These are phyloP conservation scores for Aldabrachelys gigantea DNA, from an alignment of 2,113 vertebrate species.

Conservation along the genomic window DNA sequence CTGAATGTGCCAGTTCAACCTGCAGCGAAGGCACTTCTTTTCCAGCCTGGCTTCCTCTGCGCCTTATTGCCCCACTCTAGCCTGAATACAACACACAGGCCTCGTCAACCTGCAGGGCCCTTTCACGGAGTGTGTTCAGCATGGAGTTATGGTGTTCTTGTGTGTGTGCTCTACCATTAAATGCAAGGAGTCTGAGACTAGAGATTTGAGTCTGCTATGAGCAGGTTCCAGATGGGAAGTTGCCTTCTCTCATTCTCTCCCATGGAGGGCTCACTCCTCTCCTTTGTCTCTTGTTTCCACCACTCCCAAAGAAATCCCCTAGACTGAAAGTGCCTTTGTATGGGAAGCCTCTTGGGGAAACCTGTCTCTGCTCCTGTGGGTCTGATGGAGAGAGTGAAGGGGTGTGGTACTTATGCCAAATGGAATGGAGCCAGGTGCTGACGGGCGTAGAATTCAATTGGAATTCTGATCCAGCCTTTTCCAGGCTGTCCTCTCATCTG, in stretches of 20 bases:
- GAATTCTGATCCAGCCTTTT: background rate
- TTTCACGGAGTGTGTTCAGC: background rate
- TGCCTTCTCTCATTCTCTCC: background rate
- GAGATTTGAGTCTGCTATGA: background rate
- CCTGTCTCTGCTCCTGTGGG: background rate
- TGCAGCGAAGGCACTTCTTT: background rate
- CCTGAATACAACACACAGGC: background rate
- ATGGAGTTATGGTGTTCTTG: background rate
- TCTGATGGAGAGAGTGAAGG: background rate
- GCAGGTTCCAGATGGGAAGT: background rate
- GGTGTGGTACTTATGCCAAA: background rate
- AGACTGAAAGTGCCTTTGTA: accelerated
- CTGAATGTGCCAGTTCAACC: background rate
- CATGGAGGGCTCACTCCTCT: background rate
- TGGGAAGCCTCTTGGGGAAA: accelerated
- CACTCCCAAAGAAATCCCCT: background rate
- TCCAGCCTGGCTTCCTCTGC: background rate
- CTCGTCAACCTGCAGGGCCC: background rate
- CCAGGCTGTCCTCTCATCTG: accelerated
- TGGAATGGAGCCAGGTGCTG: background rate
- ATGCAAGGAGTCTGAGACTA: background rate
- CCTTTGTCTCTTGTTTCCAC: background rate
- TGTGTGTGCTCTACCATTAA: background rate
- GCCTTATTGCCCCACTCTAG: background rate
- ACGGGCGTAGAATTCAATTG: background rate